Evolutionary conservation across 2,797 vertebrate species (phyloP).

Genomic region (Chromis chromis): DNA sequence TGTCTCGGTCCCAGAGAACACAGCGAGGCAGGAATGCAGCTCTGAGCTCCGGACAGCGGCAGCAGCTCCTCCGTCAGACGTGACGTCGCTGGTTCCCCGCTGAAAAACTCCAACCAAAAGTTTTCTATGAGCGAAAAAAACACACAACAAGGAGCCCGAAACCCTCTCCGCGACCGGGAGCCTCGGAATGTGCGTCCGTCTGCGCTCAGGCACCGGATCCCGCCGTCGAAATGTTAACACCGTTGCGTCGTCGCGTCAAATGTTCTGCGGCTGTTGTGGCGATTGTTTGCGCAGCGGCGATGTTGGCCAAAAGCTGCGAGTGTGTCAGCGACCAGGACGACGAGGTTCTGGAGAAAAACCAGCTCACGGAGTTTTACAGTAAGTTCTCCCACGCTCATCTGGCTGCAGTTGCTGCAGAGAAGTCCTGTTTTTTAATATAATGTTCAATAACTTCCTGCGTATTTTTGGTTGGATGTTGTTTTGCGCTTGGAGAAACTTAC

Average conservation of each 20-base stretch:
- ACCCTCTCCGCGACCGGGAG: conserved; percentile 24
- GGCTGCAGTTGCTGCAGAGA: conserved; percentile 11
- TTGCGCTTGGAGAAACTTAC: neutral
- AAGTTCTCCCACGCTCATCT: conserved; percentile 61
- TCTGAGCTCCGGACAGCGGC: conserved; percentile 39
- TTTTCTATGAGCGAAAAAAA: conserved; percentile 53
- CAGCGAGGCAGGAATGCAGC: conserved; percentile 59
- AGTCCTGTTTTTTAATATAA: neutral
- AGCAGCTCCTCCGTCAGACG: conserved; percentile 73
- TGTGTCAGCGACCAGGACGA: conserved; percentile 70
- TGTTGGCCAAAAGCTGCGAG: conserved; percentile 61
- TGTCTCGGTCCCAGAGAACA: conserved; percentile 25
- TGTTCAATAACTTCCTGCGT: neutral
- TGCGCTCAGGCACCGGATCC: conserved; percentile 23
- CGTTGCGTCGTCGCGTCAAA: conserved; percentile 27
- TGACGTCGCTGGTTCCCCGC: conserved; percentile 81
- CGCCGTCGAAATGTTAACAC: conserved; percentile 77
- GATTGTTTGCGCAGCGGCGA: conserved; percentile 58
- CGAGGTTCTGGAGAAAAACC: conserved; percentile 75
- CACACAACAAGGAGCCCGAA: conserved; percentile 11
- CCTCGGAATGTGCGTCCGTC: conserved; percentile 67
- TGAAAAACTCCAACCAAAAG: conserved; percentile 58
- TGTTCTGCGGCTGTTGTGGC: conserved; percentile 43
- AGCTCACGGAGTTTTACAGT: conserved; percentile 84
- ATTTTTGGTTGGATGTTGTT: neutral